These are phyloP conservation scores for Aphodius sticticus DNA, from an alignment of 2,888 invertebrate species.

Conservation along the genomic window DNA sequence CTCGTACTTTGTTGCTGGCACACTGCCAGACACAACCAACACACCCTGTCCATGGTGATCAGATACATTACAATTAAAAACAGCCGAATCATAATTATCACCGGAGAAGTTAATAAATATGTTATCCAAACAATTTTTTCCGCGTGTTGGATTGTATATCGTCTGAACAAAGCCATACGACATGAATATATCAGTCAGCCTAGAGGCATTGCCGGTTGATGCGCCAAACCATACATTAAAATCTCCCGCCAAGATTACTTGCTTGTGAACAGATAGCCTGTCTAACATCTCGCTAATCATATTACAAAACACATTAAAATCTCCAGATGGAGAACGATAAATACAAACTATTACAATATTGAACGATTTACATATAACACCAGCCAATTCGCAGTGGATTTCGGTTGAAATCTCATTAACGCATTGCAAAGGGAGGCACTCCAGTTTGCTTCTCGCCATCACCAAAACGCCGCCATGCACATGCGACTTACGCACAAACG, in stretches of 20 bases:
- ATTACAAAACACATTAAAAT: neutral
- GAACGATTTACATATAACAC: neutral
- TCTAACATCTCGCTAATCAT: neutral
- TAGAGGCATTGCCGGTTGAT: neutral
- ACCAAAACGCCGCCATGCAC: neutral
- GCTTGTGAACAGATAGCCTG: neutral
- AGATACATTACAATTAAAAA: neutral
- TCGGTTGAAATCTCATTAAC: neutral
- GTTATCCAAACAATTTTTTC: neutral
- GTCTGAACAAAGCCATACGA: neutral
- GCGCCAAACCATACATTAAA: neutral
- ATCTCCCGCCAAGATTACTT: neutral
- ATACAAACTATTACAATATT: neutral
- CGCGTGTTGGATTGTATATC: neutral
- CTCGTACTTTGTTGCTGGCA: neutral
- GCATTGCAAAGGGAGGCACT: neutral
- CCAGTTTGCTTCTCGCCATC: neutral
- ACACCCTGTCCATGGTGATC: neutral
- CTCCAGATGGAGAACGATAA: neutral
- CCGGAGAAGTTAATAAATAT: neutral
- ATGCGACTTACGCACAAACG: neutral
- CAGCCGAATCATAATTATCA: neutral
- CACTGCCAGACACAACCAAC: neutral
- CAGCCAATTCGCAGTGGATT: neutral
- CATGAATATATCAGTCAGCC: neutral